Evolutionary conservation across 2,888 invertebrate genomes (phyloP).

Genomic region (Automeris io): DNA sequence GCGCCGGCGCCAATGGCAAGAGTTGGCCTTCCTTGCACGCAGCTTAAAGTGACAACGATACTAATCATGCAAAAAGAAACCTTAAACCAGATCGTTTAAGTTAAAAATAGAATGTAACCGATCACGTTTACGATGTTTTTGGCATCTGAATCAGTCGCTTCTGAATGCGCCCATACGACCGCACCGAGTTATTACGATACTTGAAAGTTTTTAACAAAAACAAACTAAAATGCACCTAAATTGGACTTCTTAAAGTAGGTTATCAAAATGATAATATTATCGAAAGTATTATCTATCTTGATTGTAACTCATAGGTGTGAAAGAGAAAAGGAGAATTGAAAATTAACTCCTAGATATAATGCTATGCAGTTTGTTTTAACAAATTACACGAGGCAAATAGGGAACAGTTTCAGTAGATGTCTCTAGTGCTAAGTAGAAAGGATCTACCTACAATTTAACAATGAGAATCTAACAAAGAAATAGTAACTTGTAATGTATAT

Average conservation of each 20-base stretch:
- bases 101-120: slow-evolving; percentile 18
- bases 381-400: slow-evolving; percentile 55
- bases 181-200: slow-evolving; percentile 71
- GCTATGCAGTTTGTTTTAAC: slow-evolving; percentile 62
- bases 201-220: slow-evolving; percentile 52
- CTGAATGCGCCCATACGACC: slow-evolving; percentile 73
- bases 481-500: slow-evolving; percentile 26
- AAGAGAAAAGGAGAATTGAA: slow-evolving; percentile 39
- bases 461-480: slow-evolving; percentile 38
- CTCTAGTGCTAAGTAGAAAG: too few relatives aligned
- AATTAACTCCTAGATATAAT: slow-evolving; percentile 59
- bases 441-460: slow-evolving; percentile 43
- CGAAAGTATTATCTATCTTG: slow-evolving; percentile 35
- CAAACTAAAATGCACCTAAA: slow-evolving; percentile 55
- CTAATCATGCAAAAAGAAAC: slow-evolving; percentile 27
- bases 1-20: slow-evolving; percentile 71
- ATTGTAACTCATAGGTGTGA: slow-evolving; percentile 35
- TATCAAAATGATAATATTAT: slow-evolving; percentile 31
- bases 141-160: slow-evolving; percentile 20
- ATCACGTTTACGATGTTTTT: slow-evolving; percentile 36
- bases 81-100: slow-evolving; percentile 27
- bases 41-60: slow-evolving; percentile 36
- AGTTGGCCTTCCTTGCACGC: slow-evolving; percentile 55
- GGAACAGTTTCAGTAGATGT: slow-evolving; percentile 65
- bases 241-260: slow-evolving; percentile 41